These are phyloP conservation scores for Chlorodrepanis virens DNA, from an alignment of 2,113 vertebrate species.

Conservation along the genomic window DNA sequence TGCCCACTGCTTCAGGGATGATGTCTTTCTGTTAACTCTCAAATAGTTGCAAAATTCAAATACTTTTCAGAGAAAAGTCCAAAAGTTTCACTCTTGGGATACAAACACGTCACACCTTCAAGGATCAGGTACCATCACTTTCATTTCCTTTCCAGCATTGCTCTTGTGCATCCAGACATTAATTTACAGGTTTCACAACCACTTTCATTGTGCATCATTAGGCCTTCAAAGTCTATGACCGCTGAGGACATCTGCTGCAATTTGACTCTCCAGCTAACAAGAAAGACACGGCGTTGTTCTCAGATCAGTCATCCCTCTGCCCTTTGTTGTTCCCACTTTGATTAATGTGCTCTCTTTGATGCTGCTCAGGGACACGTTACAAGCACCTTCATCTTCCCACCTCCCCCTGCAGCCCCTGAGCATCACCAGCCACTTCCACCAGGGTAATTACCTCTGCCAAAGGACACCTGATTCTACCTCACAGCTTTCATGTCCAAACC, in stretches of 20 bases:
- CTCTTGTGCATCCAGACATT: not conserved
- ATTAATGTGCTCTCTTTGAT: not conserved
- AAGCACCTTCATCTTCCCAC: not conserved
- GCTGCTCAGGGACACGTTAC: not conserved
- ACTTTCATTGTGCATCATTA: not conserved
- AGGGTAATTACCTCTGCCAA: not conserved
- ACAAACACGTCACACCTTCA: not conserved
- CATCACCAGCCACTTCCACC: not conserved
- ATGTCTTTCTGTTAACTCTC: not conserved
- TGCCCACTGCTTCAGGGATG: accelerated
- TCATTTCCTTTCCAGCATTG: not conserved
- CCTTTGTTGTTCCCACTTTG: not conserved
- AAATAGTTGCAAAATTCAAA: not conserved
- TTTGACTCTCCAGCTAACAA: not conserved
- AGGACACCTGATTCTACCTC: not conserved
- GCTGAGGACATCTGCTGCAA: not conserved
- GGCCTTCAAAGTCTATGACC: not conserved
- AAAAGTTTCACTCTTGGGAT: not conserved
- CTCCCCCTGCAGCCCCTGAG: not conserved
- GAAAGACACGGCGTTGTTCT: accelerated
- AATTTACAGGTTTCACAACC: not conserved
- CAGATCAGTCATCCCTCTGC: not conserved
- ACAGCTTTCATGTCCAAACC: not conserved
- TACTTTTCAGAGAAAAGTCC: not conserved
- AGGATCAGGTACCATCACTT: not conserved